Evolutionary conservation across 35 echinoderm and acorn worm species (phyloP), one percentile per base, ranked within the genome.

Genomic region (Chiridota heheva): DNA sequence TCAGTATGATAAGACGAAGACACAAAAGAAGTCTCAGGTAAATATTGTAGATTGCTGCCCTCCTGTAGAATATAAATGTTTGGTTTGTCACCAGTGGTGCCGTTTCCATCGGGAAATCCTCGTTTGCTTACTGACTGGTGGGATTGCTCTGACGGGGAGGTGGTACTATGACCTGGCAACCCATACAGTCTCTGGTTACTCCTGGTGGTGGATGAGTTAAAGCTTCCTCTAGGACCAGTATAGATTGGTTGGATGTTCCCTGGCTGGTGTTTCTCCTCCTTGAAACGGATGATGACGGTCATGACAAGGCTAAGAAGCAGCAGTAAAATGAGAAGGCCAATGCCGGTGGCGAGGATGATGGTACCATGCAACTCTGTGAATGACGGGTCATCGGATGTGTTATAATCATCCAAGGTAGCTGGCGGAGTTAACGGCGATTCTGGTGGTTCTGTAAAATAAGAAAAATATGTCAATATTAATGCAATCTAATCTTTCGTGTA

Each of bases 101-200:
- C 90, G 44, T 93, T 80, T 40, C 90, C 90, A 34, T 93, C 90
- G 8, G 90, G 90, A 36, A 80, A 82, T 30, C 90, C 90, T 3
- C 90, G 62, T 40, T 93, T 93, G 44, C 69, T 81, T 2, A 71
- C 81, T 27, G 73, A 80, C 40, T 88, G 86, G 17, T 88, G 70
- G 3, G 90, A 88, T 28, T 79, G 78, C 45, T 93, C 90, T 7
- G 90, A 92, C 6, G 78, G 85, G 12, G 90, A 93, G 31, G 90
- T 86, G 15, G 67, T 82, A 44, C 90, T 93, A 37, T 87, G 84
- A 36, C 78, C 90, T 0, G 81, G 84, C 25, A 77, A 43, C 15
- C 83, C 88, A 63, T 75, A 91, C 44, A 82, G 61, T n/a, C 88
- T 58, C 33, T 78, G 70, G 28, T 82, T 86, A 24, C 71, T 72